Percentiles rank a stretch among this genome's conserved stretches.
phyloP scores from a whole-genome alignment of 2,797 vertebrate genomes.

The Ptychadena robeensis region DNA sequence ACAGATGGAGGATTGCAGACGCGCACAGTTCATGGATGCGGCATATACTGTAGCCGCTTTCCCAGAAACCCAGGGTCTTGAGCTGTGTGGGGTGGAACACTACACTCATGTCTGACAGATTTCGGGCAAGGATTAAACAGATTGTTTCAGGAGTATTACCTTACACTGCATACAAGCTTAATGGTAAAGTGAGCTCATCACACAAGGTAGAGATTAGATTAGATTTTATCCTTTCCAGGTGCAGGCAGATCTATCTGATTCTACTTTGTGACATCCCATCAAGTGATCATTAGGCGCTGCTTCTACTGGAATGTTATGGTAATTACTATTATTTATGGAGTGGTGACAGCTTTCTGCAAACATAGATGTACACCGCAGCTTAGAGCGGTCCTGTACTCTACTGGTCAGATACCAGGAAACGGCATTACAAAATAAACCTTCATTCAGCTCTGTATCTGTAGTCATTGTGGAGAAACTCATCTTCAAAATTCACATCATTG shows the following conservation, averaged over 20 bases:
- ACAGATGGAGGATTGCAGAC: constrained; percentile 39
- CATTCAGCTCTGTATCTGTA: too few species aligned
- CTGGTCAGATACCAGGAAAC: too few species aligned
- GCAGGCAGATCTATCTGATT: constrained; percentile 50
- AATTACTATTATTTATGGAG: background rate
- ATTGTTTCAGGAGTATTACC: constrained; percentile 53
- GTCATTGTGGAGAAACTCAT: too few species aligned
- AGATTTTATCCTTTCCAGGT: constrained; percentile 56
- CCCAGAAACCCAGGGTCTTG: constrained; percentile 33
- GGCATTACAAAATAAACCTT: too few species aligned
- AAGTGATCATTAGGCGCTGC: background rate
- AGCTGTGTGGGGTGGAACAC: constrained; percentile 30
- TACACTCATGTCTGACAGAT: constrained; percentile 32
- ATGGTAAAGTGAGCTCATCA: constrained; percentile 55
- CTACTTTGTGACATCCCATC: constrained; percentile 33
- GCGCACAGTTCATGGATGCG: constrained; percentile 9
- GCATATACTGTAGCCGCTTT: constrained; percentile 13
- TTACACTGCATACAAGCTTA: constrained; percentile 43
- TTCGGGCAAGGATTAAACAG: constrained; percentile 46
- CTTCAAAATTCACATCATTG: too few species aligned
- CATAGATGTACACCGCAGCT: background rate
- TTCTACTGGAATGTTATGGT: background rate
- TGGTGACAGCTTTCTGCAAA: background rate
- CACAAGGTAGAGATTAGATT: constrained; percentile 39
- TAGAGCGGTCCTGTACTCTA: background rate